These are phyloP conservation scores for Scaptomyza hsui DNA, from an alignment of 1,140 invertebrate species.

Conservation along the genomic window DNA sequence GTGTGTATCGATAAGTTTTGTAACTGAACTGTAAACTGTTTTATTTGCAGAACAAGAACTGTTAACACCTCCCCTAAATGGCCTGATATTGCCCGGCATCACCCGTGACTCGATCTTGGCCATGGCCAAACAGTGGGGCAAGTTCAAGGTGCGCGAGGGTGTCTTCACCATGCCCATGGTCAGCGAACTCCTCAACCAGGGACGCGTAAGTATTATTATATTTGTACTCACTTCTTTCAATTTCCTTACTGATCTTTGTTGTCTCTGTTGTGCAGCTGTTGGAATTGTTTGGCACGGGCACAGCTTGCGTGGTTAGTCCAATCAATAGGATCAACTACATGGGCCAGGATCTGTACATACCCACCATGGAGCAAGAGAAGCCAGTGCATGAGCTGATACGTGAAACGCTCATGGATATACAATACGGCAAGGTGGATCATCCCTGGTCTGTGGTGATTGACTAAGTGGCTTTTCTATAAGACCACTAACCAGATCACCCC, in stretches of 20 bases:
- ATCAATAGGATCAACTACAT: slow-evolving; percentile 92
- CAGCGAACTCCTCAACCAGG: slow-evolving; percentile 89
- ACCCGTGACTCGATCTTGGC: slow-evolving; percentile 94
- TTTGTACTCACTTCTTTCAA: background rate
- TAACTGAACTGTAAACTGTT: too few relatives aligned
- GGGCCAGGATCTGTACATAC: slow-evolving; percentile 88
- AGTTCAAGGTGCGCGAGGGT: slow-evolving; percentile 94
- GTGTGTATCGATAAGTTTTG: too few relatives aligned
- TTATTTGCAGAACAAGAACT: slow-evolving; percentile 93
- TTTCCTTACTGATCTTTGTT: background rate
- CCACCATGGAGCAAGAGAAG: slow-evolving; percentile 89
- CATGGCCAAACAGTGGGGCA: slow-evolving; percentile 92
- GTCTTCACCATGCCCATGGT: slow-evolving; percentile 94
- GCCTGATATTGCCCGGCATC: slow-evolving; percentile 96
- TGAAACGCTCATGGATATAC: slow-evolving; percentile 91
- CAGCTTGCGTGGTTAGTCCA: slow-evolving; percentile 96
- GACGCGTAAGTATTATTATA: slow-evolving; percentile 89
- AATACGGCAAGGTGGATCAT: slow-evolving; percentile 93
- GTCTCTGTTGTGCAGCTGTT: slow-evolving; percentile 87
- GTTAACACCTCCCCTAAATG: slow-evolving; percentile 95
- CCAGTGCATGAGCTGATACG: slow-evolving; percentile 89
- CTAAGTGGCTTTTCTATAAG: slow-evolving; percentile 55
- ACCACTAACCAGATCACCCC: background rate
- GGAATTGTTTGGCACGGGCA: slow-evolving; percentile 97
- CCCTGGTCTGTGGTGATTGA: slow-evolving; percentile 87